Conservation (phyloP, 1,140 invertebrate genomes). For the Colletes gigas region DNA sequence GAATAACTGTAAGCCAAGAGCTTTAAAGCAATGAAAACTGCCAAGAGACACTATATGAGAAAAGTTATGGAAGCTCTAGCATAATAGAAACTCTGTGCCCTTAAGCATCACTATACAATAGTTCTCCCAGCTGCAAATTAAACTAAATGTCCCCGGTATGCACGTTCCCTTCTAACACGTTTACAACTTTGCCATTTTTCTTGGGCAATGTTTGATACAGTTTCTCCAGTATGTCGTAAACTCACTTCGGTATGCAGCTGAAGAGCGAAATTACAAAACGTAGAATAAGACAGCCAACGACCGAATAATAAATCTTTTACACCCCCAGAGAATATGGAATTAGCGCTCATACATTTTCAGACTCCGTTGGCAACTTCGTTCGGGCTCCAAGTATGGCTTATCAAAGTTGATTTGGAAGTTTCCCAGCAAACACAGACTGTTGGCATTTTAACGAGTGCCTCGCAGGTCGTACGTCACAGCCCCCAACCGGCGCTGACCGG, state of each 20-base stretch:
- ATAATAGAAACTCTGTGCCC: too few relatives aligned
- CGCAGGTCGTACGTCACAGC: neutral
- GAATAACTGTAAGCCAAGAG: too few relatives aligned
- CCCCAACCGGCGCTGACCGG: neutral
- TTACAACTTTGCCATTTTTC: neutral
- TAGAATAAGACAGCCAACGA: slow-evolving; percentile 3
- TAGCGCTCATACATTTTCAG: slow-evolving; percentile 25
- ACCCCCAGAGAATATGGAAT: slow-evolving; percentile 20
- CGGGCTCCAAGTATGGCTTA: neutral
- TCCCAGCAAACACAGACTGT: slow-evolving; percentile 24
- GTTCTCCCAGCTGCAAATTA: too few relatives aligned
- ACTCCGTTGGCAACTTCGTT: slow-evolving; percentile 18
- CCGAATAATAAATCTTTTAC: slow-evolving; percentile 13
- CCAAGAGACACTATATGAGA: too few relatives aligned
- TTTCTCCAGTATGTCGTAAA: neutral
- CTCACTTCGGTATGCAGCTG: neutral
- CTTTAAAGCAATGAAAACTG: too few relatives aligned
- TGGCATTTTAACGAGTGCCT: slow-evolving; percentile 18
- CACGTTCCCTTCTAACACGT: too few relatives aligned
- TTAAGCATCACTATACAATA: too few relatives aligned
- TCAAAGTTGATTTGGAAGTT: slow-evolving; percentile 36
- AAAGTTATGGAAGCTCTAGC: too few relatives aligned
- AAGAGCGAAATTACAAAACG: neutral
- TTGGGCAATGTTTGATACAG: neutral
- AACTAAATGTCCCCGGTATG: too few relatives aligned